These are phyloP conservation scores for Nipponia nippon DNA, from an alignment of 2,113 vertebrate genomes.

Conservation along the genomic window DNA sequence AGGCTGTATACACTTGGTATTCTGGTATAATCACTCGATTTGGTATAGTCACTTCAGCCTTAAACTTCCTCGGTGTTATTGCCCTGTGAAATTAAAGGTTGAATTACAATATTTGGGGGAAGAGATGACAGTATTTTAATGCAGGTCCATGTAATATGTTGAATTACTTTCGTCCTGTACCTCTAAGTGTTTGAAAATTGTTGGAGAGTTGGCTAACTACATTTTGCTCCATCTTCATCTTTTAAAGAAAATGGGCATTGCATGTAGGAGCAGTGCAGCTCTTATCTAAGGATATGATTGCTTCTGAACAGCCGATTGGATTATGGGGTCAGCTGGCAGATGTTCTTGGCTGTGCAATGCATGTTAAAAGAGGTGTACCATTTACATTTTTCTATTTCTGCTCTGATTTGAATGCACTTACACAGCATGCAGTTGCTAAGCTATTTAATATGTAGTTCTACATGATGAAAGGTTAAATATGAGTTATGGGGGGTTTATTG, in stretches of 20 bases:
- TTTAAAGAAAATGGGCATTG: constrained; percentile 7
- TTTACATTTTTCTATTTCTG: constrained; percentile 42
- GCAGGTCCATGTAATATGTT: background rate
- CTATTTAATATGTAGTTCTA: constrained; percentile 59
- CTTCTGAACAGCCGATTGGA: constrained; percentile 32
- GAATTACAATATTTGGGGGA: background rate
- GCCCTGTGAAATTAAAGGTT: background rate
- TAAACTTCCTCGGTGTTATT: background rate
- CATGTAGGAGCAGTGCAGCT: background rate
- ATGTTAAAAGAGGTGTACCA: constrained; percentile 50
- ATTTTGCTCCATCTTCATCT: constrained; percentile 39
- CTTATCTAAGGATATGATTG: constrained; percentile 27
- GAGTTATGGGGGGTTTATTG: constrained; percentile 35
- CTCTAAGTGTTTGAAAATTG: background rate
- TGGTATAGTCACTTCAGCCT: background rate
- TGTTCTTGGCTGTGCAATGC: constrained; percentile 34
- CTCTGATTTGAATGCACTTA: constrained; percentile 37
- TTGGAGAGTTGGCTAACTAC: constrained; percentile 12
- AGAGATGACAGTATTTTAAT: background rate
- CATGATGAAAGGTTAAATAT: constrained; percentile 67
- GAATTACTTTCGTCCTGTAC: background rate
- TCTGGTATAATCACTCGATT: background rate
- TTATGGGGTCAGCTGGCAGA: constrained; percentile 60
- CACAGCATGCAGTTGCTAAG: constrained; percentile 27
- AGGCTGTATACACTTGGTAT: background rate